Evolutionary conservation across 2,797 vertebrate species (phyloP), one percentile per base, ranked within the genome.

Genomic region (Manis crassicaudata): DNA sequence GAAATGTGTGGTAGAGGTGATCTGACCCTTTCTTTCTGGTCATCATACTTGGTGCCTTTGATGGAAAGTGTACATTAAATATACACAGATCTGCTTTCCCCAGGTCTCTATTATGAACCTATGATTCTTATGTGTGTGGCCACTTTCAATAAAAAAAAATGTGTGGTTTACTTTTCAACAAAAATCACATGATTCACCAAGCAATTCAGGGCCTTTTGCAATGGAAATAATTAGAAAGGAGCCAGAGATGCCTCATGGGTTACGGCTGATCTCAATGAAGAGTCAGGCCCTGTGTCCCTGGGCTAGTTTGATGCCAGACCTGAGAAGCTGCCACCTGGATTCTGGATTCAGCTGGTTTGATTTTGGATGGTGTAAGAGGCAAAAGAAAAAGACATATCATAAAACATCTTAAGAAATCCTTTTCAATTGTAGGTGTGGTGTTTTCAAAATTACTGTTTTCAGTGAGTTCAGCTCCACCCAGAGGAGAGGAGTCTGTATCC

Each of bases 221-320:
- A 86, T 90, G 77, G 84, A 88, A 96, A 90, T 79, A 91, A 96
- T 94, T 94, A 83, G 92, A 96, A 95, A 95, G 84, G 67, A 93
- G 81, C 60, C 94, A 86, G n/a, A 83, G 89, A 52, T 65, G 67
- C 37, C 90, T 94, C 95, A 11, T 37, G 77, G n/a, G 43, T 67
- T 43, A 65, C 23, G 35, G 32, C 52, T 79, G 62, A 94, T 70
- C 81, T 92, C 83, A 92, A 46, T 67, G 40, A 79, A 89, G 35
- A 87, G 90, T 60, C 89, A 94, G 40, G 0, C 90, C 83, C 79
- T 76, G 46, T 23, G 40, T 87, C 79, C 65, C 65, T 60, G 32
- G 37, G 56, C 46, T 77, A 77, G 37, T 35, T 72, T 40, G 79
- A 54, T 94, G 94, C 77, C 92, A 94, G 82, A 77, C 12, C 82